Evolutionary conservation across 2,113 vertebrate genomes (phyloP).

Genomic region (Bos javanicus): DNA sequence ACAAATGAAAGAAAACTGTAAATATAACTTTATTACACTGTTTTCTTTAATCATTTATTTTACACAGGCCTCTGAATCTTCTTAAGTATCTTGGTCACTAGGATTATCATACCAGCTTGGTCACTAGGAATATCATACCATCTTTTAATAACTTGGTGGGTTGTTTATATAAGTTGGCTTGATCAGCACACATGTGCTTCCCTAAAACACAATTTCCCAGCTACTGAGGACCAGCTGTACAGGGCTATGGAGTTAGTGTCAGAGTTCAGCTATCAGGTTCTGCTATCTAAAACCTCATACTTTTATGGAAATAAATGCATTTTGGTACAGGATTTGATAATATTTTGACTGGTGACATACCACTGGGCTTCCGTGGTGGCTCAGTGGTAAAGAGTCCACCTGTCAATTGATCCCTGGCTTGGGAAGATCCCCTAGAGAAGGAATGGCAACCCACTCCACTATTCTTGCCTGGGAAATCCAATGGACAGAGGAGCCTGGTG

Average conservation of each 20-base stretch:
- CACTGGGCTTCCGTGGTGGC: neutral
- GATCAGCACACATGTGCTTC: neutral
- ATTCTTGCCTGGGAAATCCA: neutral
- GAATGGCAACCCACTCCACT: neutral
- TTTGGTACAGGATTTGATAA: neutral
- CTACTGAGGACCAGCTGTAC: neutral
- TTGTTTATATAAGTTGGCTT: neutral
- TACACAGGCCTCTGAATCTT: neutral
- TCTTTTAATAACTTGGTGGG: neutral
- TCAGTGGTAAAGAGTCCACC: neutral
- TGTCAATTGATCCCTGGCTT: neutral
- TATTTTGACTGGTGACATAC: neutral
- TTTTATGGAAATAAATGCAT: neutral
- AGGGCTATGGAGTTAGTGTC: neutral
- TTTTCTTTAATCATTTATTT: neutral
- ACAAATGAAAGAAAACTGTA: neutral
- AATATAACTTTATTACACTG: neutral
- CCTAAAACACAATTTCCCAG: neutral
- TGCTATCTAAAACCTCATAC: neutral
- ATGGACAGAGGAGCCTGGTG: neutral
- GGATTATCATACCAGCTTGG: neutral
- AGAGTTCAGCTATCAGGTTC: neutral
- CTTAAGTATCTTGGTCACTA: neutral
- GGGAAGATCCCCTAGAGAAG: neutral
- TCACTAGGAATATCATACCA: neutral